Percentiles rank a stretch among this genome's conserved stretches.
phyloP scores from a whole-genome alignment of 1,140 invertebrate genomes.

The Hydropsyche tenuis region DNA sequence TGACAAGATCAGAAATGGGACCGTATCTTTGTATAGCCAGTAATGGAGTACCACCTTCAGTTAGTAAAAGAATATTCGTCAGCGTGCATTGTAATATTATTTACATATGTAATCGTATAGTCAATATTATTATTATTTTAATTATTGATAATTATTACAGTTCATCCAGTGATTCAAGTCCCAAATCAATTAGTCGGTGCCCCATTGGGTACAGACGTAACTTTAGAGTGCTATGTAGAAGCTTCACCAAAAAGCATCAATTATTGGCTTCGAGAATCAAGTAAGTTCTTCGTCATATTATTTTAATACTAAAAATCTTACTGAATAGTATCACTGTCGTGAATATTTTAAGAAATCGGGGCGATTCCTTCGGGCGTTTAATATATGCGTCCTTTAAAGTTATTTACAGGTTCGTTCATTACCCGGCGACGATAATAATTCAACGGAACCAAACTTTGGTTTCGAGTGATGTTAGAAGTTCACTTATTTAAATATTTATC shows the following conservation, averaged over 20 bases:
- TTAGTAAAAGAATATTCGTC: slow-evolving; percentile 83
- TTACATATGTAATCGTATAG: slow-evolving; percentile 21
- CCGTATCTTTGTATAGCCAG: slow-evolving; percentile 86
- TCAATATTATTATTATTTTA: slow-evolving; percentile 21
- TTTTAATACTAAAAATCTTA: background rate
- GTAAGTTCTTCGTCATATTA: slow-evolving; percentile 59
- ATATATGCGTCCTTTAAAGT: slow-evolving; percentile 28
- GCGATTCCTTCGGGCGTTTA: background rate
- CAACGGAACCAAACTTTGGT: slow-evolving; percentile 37
- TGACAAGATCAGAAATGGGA: slow-evolving; percentile 87
- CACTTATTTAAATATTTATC: slow-evolving; percentile 50
- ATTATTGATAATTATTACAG: slow-evolving; percentile 62
- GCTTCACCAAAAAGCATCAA: slow-evolving; percentile 88
- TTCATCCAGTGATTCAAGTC: slow-evolving; percentile 86
- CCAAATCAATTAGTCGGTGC: slow-evolving; percentile 89
- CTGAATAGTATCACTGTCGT: background rate
- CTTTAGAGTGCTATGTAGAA: slow-evolving; percentile 87
- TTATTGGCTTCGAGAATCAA: slow-evolving; percentile 83
- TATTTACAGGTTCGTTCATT: slow-evolving; percentile 37
- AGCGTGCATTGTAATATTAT: slow-evolving; percentile 76
- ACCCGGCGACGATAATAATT: slow-evolving; percentile 45
- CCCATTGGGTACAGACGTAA: slow-evolving; percentile 84
- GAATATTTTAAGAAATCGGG: slow-evolving; percentile 4
- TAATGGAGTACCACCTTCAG: slow-evolving; percentile 79
- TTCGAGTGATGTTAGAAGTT: slow-evolving; percentile 44